Percentiles rank a stretch among this genome's conserved stretches.
These are phyloP conservation scores for Coelopa pilipes DNA, from an alignment of 2,888 invertebrate species.

Conservation along the genomic window DNA sequence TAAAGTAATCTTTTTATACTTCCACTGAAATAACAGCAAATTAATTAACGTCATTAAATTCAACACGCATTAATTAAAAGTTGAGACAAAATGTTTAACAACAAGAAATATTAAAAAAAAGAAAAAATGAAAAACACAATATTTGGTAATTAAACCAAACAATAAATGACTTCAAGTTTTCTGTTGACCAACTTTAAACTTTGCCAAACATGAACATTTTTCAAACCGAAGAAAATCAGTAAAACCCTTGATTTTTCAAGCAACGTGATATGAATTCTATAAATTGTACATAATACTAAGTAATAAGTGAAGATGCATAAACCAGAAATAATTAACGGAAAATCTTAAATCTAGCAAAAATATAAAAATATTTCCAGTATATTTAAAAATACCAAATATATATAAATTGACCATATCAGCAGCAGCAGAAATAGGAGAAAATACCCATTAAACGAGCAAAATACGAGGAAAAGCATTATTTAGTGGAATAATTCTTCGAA, in stretches of 20 bases:
- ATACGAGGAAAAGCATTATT: background rate
- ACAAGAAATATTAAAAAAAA: conserved; percentile 28
- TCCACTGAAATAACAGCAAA: conserved; percentile 17
- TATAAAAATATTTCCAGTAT: background rate
- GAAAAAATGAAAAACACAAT: conserved; percentile 14
- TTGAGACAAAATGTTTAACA: background rate
- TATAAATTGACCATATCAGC: too few relatives aligned
- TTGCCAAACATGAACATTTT: conserved; percentile 28
- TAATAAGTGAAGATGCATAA: conserved; percentile 1
- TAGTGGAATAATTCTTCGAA: background rate
- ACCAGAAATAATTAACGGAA: background rate
- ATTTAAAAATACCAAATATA: background rate
- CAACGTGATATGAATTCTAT: conserved; percentile 29
- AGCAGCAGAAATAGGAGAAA: background rate
- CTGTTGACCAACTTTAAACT: conserved; percentile 22
- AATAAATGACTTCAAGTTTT: conserved; percentile 6
- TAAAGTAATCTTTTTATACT: conserved; percentile 36
- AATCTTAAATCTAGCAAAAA: background rate
- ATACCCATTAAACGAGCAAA: conserved; percentile 18
- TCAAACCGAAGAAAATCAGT: conserved; percentile 4
- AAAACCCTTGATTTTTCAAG: conserved; percentile 12
- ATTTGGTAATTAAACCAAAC: conserved; percentile 29
- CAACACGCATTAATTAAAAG: background rate
- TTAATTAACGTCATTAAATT: conserved; percentile 5
- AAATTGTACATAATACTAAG: background rate